Conservation (phyloP, 2,888 invertebrate genomes). For the Rhopalosiphum nymphaeae region DNA sequence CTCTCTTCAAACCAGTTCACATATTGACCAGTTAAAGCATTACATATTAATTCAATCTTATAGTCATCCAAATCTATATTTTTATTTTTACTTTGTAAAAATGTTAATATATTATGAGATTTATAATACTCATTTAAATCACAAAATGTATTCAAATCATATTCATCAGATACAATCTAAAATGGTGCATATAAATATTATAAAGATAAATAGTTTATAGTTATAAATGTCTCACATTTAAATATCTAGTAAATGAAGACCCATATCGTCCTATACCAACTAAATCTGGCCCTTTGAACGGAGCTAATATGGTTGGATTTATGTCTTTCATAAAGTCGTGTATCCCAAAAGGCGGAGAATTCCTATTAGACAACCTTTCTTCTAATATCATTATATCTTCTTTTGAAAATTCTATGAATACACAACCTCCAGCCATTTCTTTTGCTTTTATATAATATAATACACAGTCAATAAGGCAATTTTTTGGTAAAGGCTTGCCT, state of each 20-base stretch:
- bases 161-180: constrained; percentile 22
- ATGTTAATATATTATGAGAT: constrained; percentile 28
- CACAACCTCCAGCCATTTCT: not conserved
- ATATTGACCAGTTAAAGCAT: not conserved
- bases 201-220: not conserved
- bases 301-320: not conserved
- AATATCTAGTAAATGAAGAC: constrained; percentile 25
- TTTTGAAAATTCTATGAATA: constrained; percentile 1
- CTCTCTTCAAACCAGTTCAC: constrained; percentile 1
- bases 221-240: not conserved
- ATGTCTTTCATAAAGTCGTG: not conserved
- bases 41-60: constrained; percentile 27
- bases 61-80: not conserved
- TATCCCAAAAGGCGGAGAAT: constrained; percentile 24
- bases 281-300: not conserved
- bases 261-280: not conserved
- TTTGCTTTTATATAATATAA: constrained; percentile 44
- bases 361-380: constrained; percentile 38
- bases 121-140: constrained; percentile 29
- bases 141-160: not conserved
- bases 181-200: not conserved
- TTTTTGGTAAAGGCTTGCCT: constrained; percentile 18
- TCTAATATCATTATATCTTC: constrained; percentile 46
- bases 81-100: not conserved
- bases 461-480: constrained; percentile 30